These are phyloP conservation scores for Strigamia crassipes DNA, from an alignment of 2,888 invertebrate species.

Conservation along the genomic window DNA sequence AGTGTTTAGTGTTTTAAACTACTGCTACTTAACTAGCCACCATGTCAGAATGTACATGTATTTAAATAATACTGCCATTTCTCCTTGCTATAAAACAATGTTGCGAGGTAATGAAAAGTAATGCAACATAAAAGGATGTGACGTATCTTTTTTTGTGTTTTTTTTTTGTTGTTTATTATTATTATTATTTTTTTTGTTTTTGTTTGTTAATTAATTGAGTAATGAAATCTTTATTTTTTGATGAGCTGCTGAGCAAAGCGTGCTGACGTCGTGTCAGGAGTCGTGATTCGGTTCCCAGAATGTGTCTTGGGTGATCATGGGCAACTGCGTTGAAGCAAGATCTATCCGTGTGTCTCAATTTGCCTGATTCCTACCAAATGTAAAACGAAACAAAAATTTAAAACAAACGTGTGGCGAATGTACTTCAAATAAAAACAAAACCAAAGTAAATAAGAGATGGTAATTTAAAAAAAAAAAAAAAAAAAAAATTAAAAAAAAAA, in stretches of 20 bases:
- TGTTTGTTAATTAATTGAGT: neutral
- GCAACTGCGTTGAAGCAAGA: neutral
- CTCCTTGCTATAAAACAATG: neutral
- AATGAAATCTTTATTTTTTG: neutral
- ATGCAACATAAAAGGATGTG: slow-evolving; percentile 18
- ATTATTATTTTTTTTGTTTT: neutral
- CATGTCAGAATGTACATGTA: slow-evolving; percentile 21
- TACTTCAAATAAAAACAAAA: neutral
- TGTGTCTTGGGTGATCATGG: neutral
- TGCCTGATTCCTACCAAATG: slow-evolving; percentile 15
- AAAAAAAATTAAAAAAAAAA: neutral
- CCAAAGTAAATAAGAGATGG: neutral
- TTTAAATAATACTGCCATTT: slow-evolving; percentile 21
- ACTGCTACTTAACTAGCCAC: slow-evolving; percentile 18
- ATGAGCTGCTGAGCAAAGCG: neutral
- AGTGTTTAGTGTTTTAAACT: slow-evolving; percentile 17
- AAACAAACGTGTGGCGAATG: neutral
- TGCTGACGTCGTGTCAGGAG: slow-evolving; percentile 16
- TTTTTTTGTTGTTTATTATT: no score
- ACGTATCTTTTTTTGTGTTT: neutral
- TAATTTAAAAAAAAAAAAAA: neutral
- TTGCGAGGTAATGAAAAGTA: slow-evolving; percentile 10
- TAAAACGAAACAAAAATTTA: neutral
- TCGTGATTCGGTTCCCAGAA: slow-evolving; percentile 10
- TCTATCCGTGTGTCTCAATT: slow-evolving; percentile 4